Evolutionary conservation across 2,888 invertebrate genomes (phyloP).

Genomic region (Nysson spinosus): DNA sequence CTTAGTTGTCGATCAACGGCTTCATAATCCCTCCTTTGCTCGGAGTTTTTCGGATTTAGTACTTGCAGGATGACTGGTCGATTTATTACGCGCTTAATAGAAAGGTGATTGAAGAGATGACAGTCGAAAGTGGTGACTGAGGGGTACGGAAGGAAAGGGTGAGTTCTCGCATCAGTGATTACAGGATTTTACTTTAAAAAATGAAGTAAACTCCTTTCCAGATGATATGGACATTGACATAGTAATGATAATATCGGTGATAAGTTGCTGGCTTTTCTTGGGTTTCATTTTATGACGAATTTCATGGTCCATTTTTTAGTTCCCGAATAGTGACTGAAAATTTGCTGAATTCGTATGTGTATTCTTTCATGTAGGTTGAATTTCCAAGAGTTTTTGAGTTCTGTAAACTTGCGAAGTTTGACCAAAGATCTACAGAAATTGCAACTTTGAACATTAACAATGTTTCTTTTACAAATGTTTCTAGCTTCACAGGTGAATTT

Average conservation of each 20-base stretch:
- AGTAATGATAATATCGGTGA: conserved; percentile 28
- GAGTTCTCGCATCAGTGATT: conserved; percentile 7
- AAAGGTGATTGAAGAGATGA: conserved; percentile 40
- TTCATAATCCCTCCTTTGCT: conserved; percentile 56
- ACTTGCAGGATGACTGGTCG: conserved; percentile 50
- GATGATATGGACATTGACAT: conserved; percentile 10
- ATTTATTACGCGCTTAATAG: conserved; percentile 55
- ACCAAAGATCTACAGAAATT: no score
- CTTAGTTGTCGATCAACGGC: conserved; percentile 59
- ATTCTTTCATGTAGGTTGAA: no score
- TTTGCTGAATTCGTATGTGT: no score
- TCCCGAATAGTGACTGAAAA: no score
- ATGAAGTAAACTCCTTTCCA: conserved; percentile 31
- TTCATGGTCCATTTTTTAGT: no score
- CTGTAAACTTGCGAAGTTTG: no score
- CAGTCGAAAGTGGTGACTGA: conserved; percentile 8
- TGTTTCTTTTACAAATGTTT: no score
- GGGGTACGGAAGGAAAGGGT: neutral
- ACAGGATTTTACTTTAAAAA: conserved; percentile 28
- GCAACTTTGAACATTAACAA: no score
- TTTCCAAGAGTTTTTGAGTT: no score
- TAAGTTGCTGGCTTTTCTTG: conserved; percentile 24
- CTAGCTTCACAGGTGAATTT: no score
- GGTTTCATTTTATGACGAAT: conserved; percentile 11
- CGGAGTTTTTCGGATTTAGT: conserved; percentile 50